Evolutionary conservation across 2,113 vertebrate species (phyloP).

Genomic region (Myocastor coypus): DNA sequence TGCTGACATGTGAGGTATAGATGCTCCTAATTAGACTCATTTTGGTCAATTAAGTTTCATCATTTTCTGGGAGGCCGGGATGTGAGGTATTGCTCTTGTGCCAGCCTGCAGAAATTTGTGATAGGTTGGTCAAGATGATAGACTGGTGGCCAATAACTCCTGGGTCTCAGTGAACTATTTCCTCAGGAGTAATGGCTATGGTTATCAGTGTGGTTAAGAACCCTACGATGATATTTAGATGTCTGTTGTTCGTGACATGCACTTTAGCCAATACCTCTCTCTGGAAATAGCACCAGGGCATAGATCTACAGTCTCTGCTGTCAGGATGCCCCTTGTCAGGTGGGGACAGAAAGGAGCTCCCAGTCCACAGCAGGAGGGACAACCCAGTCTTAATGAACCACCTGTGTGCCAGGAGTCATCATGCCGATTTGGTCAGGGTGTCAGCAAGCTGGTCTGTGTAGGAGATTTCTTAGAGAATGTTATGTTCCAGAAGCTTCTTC

Average conservation of each 20-base stretch:
- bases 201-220: constrained; percentile 41
- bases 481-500: neutral
- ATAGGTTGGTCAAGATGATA: neutral
- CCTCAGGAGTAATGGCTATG: neutral
- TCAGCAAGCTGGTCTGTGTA: neutral
- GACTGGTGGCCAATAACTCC: constrained; percentile 10
- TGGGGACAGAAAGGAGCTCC: neutral
- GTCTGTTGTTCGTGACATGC: neutral
- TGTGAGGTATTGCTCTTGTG: constrained; percentile 12
- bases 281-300: neutral
- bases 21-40: constrained; percentile 62
- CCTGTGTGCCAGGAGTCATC: neutral
- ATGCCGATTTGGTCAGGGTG: neutral
- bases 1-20: neutral
- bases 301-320: neutral
- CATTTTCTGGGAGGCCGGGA: constrained; percentile 10
- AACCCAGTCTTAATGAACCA: neutral
- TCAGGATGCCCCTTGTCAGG: neutral
- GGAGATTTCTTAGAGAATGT: neutral
- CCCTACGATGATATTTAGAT: constrained; percentile 35
- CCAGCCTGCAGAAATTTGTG: constrained; percentile 8
- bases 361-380: neutral
- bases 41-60: constrained; percentile 52
- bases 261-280: constrained; percentile 6
- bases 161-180: neutral